Evolutionary conservation across 2,113 vertebrate genomes (phyloP).

Genomic region (Caracal caracal): DNA sequence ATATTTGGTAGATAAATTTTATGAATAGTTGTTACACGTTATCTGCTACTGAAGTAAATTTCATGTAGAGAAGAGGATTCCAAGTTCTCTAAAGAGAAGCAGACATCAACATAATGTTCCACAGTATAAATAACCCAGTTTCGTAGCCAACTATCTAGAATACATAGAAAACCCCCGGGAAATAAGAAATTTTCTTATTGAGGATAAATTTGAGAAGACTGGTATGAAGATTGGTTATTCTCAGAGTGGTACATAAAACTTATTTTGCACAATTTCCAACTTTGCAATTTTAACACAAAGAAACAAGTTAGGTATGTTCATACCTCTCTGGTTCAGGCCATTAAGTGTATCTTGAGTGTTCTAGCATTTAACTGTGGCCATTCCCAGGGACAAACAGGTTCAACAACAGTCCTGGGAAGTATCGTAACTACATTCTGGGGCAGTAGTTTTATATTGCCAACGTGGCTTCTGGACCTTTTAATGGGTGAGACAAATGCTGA

Average conservation of each 20-base stretch:
- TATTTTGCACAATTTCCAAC: conserved; percentile 13
- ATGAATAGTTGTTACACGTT: background rate
- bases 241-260: background rate
- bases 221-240: background rate
- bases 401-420: background rate
- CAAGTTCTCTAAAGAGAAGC: conserved; percentile 13
- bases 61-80: background rate
- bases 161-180: background rate
- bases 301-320: conserved; percentile 4
- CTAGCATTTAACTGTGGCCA: background rate
- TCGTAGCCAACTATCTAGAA: background rate
- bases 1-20: conserved; percentile 37
- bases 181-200: background rate
- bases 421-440: background rate
- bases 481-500: background rate
- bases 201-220: background rate
- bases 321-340: background rate
- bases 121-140: background rate
- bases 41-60: background rate
- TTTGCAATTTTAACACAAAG: conserved; percentile 27
- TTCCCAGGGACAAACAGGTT: background rate
- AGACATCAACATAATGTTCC: background rate
- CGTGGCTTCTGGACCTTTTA: background rate
- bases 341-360: background rate
- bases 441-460: background rate